Conservation (phyloP, 2,888 invertebrate species). For the Nipponacmea schrenckii region DNA sequence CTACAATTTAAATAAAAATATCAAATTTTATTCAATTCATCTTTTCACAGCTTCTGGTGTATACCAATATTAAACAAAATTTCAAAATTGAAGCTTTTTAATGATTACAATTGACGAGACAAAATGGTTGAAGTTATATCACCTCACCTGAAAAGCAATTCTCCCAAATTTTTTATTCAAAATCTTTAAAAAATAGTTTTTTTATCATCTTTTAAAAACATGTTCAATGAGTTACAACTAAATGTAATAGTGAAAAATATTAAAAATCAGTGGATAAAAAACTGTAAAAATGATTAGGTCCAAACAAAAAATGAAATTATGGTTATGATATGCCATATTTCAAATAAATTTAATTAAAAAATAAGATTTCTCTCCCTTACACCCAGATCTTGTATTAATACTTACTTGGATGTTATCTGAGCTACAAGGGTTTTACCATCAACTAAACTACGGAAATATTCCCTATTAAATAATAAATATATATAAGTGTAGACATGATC, state of each 20-base stretch:
- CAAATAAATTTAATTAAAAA: not conserved
- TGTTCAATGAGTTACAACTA: too few relatives aligned
- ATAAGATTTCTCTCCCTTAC: too few relatives aligned
- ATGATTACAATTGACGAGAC: not conserved
- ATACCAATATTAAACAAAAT: not conserved
- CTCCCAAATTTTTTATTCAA: too few relatives aligned
- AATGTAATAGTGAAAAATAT: too few relatives aligned
- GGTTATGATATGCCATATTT: too few relatives aligned
- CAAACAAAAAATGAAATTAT: too few relatives aligned
- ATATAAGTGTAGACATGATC: too few relatives aligned
- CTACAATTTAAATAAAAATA: constrained; percentile 28
- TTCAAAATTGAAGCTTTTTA: constrained; percentile 7
- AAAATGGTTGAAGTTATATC: not conserved
- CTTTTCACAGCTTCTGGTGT: too few relatives aligned
- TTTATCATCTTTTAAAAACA: too few relatives aligned
- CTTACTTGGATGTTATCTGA: constrained; percentile 47
- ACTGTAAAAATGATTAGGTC: not conserved
- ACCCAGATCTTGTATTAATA: not conserved
- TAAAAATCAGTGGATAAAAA: not conserved
- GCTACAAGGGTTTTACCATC: constrained; percentile 68
- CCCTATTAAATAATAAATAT: constrained; percentile 75
- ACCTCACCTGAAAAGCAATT: not conserved
- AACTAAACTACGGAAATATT: constrained; percentile 77
- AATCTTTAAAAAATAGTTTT: too few relatives aligned
- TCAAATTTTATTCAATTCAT: not conserved